A percentile compares a stretch with the other conserved stretches of the same genome.
These are phyloP conservation scores for Typhlichthys subterraneus DNA, from an alignment of 2,797 vertebrate species.

Conservation along the genomic window DNA sequence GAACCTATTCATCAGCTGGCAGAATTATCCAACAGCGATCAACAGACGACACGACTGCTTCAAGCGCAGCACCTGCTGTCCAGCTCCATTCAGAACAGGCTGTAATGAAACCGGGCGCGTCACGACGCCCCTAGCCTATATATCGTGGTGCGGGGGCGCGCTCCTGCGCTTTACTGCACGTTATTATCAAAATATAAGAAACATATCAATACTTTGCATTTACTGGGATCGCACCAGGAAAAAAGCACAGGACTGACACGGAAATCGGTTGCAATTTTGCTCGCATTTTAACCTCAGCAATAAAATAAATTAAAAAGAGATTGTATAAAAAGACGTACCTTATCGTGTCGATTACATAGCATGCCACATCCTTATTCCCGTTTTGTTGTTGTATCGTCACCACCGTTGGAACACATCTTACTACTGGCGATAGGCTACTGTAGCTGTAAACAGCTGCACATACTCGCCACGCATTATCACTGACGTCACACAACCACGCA, in stretches of 20 bases:
- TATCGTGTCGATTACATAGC: constrained; percentile 1
- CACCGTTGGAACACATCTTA: constrained; percentile 1
- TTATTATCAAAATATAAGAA: too few relatives aligned
- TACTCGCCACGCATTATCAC: constrained; percentile 14
- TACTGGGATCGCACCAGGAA: constrained; percentile 22
- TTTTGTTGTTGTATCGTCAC: not conserved
- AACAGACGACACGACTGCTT: too few relatives aligned
- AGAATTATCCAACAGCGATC: too few relatives aligned
- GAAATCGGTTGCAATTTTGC: constrained; percentile 8
- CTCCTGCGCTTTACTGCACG: not conserved
- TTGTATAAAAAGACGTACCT: constrained; percentile 23
- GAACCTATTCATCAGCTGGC: too few relatives aligned
- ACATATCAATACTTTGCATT: too few relatives aligned
- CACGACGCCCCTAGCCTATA: constrained; percentile 20
- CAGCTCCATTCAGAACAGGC: not conserved
- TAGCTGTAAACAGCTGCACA: constrained; percentile 40
- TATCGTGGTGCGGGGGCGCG: not conserved
- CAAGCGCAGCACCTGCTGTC: constrained; percentile 11
- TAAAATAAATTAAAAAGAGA: not conserved
- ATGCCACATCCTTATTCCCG: constrained; percentile 8
- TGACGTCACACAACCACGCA: constrained; percentile 61
- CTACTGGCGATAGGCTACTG: not conserved
- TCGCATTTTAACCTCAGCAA: not conserved
- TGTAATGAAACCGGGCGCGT: constrained; percentile 25
- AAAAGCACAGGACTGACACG: constrained; percentile 27